Conservation (phyloP, 2,797 vertebrate species). For the Agapornis canus region DNA sequence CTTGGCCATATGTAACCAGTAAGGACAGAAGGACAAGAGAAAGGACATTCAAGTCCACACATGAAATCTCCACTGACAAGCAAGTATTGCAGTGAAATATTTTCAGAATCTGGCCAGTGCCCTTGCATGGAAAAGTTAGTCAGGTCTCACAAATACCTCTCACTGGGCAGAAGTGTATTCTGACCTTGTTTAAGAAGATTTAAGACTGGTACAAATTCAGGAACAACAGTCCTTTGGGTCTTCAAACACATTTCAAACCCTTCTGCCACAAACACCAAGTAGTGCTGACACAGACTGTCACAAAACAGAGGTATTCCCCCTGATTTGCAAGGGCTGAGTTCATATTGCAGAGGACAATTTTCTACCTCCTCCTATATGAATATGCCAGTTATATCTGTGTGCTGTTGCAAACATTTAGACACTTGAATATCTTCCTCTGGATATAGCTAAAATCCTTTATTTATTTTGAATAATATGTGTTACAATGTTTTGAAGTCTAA, state of each 20-base stretch:
- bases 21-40: not conserved
- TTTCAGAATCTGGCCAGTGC: not conserved
- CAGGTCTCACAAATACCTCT: not conserved
- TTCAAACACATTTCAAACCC: not conserved
- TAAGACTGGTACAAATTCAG: not conserved
- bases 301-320: not conserved
- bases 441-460: not conserved
- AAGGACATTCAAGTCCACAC: not conserved
- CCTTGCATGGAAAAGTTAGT: not conserved
- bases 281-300: not conserved
- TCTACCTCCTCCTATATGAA: not conserved
- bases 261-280: not conserved
- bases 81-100: not conserved
- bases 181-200: not conserved
- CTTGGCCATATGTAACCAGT: not conserved
- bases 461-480: not conserved
- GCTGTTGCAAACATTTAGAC: not conserved
- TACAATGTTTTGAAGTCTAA: not conserved
- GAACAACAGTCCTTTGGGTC: not conserved
- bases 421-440: not conserved
- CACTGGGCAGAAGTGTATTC: not conserved
- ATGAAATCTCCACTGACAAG: not conserved
- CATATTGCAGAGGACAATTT: not conserved
- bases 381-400: not conserved
- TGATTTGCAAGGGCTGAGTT: not conserved